phyloP scores from a whole-genome alignment of 2,888 invertebrate species.

The Tiliacea citrago region DNA sequence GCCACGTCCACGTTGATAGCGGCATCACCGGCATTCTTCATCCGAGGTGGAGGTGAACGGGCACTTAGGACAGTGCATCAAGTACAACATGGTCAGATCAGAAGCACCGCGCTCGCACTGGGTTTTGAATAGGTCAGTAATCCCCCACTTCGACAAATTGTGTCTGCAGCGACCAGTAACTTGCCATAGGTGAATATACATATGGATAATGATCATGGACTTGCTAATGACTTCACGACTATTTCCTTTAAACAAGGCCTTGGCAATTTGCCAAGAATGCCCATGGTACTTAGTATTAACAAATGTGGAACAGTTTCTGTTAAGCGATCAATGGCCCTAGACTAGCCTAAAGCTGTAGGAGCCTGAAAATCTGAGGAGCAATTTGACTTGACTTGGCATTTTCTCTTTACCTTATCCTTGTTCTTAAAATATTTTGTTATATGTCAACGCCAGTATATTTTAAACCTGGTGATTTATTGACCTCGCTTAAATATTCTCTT shows the following conservation, averaged over 20 bases:
- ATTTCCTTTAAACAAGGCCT: constrained; percentile 37
- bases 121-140: neutral
- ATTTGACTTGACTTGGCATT: neutral
- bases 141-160: neutral
- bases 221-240: constrained; percentile 52
- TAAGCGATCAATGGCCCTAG: neutral
- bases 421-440: neutral
- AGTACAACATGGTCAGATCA: neutral
- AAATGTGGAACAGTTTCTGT: constrained; percentile 11
- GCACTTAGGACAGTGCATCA: neutral
- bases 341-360: too few relatives aligned
- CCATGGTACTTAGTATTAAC: constrained; percentile 19
- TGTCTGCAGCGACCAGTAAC: neutral
- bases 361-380: neutral
- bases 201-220: constrained; percentile 16
- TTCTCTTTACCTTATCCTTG: neutral
- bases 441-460: neutral
- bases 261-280: constrained; percentile 36
- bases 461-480: neutral
- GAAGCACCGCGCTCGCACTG: neutral
- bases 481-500: neutral
- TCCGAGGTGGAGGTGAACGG: neutral
- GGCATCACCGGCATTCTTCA: neutral
- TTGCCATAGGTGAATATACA: constrained; percentile 20
- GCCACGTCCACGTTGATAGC: neutral